Evolutionary conservation across 2,888 invertebrate genomes (phyloP).

Genomic region (Iselma pallidipennis): DNA sequence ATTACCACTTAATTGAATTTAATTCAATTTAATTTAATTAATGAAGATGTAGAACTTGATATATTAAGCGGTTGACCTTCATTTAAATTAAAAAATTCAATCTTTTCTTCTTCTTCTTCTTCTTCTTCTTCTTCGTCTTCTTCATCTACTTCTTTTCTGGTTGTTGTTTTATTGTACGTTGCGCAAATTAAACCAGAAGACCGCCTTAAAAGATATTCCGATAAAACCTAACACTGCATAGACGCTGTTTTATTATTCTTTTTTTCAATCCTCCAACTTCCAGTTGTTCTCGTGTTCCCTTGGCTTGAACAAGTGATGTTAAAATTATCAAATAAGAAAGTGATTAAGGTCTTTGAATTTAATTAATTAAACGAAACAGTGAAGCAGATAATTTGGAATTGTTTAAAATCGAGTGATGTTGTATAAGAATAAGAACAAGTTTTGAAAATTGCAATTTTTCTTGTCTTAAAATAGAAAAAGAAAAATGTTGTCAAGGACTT

Average conservation of each 20-base stretch:
- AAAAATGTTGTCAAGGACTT: not conserved
- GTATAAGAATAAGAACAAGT: too few species aligned
- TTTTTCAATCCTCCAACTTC: not conserved
- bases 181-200: not conserved
- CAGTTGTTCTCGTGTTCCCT: not conserved
- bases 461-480: too few species aligned
- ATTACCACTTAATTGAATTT: too few species aligned
- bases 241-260: not conserved
- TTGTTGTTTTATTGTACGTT: not conserved
- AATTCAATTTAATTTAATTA: too few species aligned
- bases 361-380: constrained; percentile 17
- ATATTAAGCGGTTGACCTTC: constrained; percentile 1
- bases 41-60: too few species aligned
- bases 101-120: not conserved
- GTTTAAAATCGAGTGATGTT: not conserved
- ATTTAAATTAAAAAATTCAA: not conserved
- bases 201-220: too few species aligned
- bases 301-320: not conserved
- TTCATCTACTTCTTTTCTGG: not conserved
- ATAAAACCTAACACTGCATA: too few species aligned
- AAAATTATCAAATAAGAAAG: not conserved
- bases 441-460: too few species aligned
- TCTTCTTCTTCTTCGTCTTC: not conserved
- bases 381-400: constrained; percentile 11
- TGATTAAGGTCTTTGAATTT: constrained; percentile 1